phyloP scores from a whole-genome alignment of 2,797 vertebrate genomes.

The Helicolenus hilgendorfi region DNA sequence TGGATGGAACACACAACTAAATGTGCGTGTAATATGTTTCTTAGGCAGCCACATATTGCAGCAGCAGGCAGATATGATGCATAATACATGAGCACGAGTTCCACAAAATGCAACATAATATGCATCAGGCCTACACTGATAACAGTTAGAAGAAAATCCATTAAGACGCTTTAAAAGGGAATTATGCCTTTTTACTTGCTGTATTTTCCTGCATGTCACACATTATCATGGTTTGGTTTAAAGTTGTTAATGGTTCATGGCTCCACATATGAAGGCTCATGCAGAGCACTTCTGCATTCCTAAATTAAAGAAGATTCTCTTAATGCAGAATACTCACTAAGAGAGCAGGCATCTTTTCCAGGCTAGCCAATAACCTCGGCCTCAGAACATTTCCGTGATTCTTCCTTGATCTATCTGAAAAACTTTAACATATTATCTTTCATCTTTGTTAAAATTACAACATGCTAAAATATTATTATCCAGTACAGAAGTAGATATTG shows the following conservation, averaged over 20 bases:
- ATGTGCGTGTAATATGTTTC: constrained; percentile 4
- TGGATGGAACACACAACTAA: background rate
- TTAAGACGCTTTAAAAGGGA: background rate
- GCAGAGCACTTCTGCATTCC: background rate
- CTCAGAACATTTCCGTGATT: too few species aligned
- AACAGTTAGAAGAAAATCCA: constrained; percentile 9
- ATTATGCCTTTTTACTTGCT: background rate
- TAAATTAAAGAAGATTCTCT: background rate
- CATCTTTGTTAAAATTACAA: too few species aligned
- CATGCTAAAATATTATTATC: too few species aligned
- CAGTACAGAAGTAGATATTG: too few species aligned
- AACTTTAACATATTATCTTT: too few species aligned
- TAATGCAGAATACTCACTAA: background rate
- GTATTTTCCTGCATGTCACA: background rate
- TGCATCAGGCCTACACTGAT: constrained; percentile 13
- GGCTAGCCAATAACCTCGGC: too few species aligned
- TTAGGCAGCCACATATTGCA: background rate
- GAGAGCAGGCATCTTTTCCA: background rate
- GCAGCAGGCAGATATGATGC: background rate
- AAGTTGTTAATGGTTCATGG: background rate
- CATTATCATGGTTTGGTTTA: background rate
- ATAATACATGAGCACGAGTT: constrained; percentile 33
- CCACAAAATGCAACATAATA: constrained; percentile 7
- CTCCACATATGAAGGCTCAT: background rate
- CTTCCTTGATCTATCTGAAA: too few species aligned